phyloP scores from a whole-genome alignment of 2,797 vertebrate species.

The Delichon dasypus region DNA sequence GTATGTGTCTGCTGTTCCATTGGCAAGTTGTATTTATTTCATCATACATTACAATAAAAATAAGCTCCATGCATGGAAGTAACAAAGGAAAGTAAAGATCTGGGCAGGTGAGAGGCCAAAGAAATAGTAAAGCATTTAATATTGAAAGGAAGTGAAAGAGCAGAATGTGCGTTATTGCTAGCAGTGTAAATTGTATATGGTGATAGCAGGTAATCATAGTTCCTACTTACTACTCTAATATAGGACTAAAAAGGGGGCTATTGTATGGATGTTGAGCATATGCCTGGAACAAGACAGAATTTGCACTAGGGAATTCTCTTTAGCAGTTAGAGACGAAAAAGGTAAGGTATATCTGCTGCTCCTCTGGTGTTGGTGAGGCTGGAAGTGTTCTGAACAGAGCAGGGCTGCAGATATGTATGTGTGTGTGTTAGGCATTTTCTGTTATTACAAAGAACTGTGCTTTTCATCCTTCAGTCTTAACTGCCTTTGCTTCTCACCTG shows the following conservation, averaged over 20 bases:
- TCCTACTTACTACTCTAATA: not conserved
- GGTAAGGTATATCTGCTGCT: not conserved
- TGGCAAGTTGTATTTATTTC: not conserved
- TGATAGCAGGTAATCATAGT: not conserved
- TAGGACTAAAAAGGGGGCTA: accelerated
- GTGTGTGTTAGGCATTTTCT: not conserved
- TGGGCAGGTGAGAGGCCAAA: not conserved
- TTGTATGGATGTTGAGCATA: not conserved
- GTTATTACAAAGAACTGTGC: not conserved
- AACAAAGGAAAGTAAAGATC: not conserved
- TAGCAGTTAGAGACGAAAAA: not conserved
- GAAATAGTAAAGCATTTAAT: not conserved
- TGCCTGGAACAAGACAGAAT: not conserved
- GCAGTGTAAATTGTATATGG: not conserved
- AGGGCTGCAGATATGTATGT: not conserved
- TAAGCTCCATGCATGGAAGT: accelerated
- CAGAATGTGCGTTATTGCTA: not conserved
- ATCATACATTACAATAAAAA: not conserved
- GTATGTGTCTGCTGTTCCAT: not conserved
- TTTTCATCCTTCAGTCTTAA: not conserved
- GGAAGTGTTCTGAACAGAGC: not conserved
- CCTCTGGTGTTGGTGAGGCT: accelerated
- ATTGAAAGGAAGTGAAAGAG: not conserved
- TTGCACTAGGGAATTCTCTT: not conserved
- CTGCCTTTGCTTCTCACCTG: constrained; percentile 4